These are phyloP conservation scores for Oegoconia quadripuncta DNA, from an alignment of 2,888 invertebrate genomes.

Conservation along the genomic window DNA sequence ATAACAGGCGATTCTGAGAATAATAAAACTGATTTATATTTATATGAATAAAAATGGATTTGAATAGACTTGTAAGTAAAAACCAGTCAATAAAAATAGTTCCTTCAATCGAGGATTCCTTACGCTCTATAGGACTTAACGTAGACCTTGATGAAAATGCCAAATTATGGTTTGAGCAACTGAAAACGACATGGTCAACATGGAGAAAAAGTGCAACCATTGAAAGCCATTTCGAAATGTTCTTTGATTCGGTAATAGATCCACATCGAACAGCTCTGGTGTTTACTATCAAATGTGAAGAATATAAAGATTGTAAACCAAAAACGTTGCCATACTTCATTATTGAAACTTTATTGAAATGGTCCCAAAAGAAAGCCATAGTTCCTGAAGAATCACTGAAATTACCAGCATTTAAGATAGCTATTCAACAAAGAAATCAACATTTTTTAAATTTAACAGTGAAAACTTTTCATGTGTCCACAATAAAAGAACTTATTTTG, in stretches of 20 bases:
- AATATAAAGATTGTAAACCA: constrained; percentile 81
- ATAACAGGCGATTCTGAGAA: no score
- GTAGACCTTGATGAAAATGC: constrained; percentile 60
- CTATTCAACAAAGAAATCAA: constrained; percentile 82
- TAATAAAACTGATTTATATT: no score
- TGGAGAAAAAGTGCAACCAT: constrained; percentile 79
- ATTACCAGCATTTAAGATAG: constrained; percentile 85
- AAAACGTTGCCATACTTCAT: constrained; percentile 81
- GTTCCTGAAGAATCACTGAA: constrained; percentile 78
- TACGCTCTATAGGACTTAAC: constrained; percentile 55
- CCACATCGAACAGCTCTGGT: constrained; percentile 80
- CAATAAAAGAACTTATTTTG: constrained; percentile 81
- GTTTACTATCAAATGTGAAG: constrained; percentile 80
- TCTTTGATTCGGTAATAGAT: constrained; percentile 73
- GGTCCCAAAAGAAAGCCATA: constrained; percentile 54
- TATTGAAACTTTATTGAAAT: constrained; percentile 80
- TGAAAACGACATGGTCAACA: constrained; percentile 62
- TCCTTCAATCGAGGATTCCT: constrained; percentile 65
- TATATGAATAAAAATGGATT: constrained; percentile 29
- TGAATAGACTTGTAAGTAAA: constrained; percentile 45
- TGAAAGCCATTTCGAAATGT: constrained; percentile 65
- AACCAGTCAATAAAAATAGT: constrained; percentile 70
- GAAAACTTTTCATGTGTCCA: constrained; percentile 80
- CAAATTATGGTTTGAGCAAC: constrained; percentile 57
- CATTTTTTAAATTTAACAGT: constrained; percentile 81